Percentiles rank a stretch among this genome's conserved stretches.
These are phyloP conservation scores for Burhinus bistriatus DNA, from an alignment of 2,113 vertebrate species.

Conservation along the genomic window DNA sequence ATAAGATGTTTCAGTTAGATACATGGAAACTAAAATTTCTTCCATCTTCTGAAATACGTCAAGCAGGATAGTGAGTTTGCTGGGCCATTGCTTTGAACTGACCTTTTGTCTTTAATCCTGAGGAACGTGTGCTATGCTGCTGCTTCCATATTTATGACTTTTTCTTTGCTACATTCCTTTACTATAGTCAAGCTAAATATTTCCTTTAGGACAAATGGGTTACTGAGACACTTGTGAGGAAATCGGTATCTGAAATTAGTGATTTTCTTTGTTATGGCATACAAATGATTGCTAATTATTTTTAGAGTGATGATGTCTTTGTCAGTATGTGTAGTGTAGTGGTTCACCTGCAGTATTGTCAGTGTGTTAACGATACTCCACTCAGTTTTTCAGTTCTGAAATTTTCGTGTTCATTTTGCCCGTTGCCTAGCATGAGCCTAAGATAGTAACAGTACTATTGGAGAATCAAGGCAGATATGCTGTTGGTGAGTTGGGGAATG, in stretches of 20 bases:
- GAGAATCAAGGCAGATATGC: not conserved
- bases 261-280: not conserved
- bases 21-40: not conserved
- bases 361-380: not conserved
- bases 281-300: not conserved
- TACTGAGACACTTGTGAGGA: not conserved
- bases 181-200: not conserved
- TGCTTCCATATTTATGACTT: not conserved
- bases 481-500: not conserved
- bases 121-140: not conserved
- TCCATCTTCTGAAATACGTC: not conserved
- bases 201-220: not conserved
- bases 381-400: not conserved
- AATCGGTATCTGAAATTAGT: not conserved
- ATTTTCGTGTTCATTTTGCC: not conserved
- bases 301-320: not conserved
- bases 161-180: not conserved
- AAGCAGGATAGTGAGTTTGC: not conserved
- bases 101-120: not conserved
- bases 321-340: not conserved
- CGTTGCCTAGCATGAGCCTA: not conserved
- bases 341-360: not conserved
- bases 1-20: not conserved
- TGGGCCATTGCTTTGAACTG: not conserved
- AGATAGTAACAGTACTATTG: not conserved